Conservation (phyloP, 2,888 invertebrate species). For the Mimachlamys varia region DNA sequence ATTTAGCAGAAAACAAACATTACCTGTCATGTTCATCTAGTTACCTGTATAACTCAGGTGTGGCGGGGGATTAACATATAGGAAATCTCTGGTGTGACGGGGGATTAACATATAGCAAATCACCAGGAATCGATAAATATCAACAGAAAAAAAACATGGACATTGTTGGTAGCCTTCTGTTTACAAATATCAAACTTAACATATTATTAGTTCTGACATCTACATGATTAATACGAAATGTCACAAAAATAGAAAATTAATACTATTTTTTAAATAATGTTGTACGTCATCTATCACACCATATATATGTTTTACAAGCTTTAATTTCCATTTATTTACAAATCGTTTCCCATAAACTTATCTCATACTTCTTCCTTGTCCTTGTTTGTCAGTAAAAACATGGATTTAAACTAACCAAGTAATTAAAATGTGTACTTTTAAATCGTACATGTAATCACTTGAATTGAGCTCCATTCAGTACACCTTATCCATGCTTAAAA, state of each 20-base stretch:
- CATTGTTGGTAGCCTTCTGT: neutral
- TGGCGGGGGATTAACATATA: neutral
- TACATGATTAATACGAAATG: neutral
- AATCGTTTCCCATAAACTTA: too few relatives aligned
- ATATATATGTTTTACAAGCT: neutral
- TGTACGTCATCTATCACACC: neutral
- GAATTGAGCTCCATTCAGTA: too few relatives aligned
- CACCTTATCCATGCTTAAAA: too few relatives aligned
- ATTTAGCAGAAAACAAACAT: neutral
- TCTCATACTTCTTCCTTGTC: too few relatives aligned
- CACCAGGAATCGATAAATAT: neutral
- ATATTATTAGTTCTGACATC: neutral
- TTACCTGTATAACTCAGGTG: neutral
- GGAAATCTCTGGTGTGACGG: neutral
- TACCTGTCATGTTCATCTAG: neutral
- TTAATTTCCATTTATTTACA: neutral
- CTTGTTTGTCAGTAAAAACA: too few relatives aligned
- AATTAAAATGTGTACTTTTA: too few relatives aligned
- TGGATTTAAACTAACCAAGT: too few relatives aligned
- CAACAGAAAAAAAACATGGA: neutral
- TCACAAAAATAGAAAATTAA: neutral
- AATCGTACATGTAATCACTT: too few relatives aligned
- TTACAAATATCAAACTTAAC: neutral
- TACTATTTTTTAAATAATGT: neutral
- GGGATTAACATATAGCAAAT: neutral